These are phyloP conservation scores for Catharus bicknelli DNA, from an alignment of 2,113 vertebrate species.

Conservation along the genomic window DNA sequence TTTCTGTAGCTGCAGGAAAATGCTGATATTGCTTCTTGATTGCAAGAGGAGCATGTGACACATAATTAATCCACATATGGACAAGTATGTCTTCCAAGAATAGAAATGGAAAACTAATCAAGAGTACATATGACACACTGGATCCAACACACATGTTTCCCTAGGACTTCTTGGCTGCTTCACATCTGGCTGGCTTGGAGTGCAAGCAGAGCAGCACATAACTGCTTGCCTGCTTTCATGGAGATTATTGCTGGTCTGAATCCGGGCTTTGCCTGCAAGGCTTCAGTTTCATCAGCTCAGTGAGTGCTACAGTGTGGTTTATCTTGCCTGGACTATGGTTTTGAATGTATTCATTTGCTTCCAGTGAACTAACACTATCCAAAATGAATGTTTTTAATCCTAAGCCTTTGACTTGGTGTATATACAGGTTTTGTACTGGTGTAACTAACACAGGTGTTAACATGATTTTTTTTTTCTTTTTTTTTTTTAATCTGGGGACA, in stretches of 20 bases:
- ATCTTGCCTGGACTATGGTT: neutral
- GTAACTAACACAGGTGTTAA: neutral
- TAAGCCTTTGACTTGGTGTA: neutral
- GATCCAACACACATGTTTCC: neutral
- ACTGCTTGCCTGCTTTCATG: neutral
- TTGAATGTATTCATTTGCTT: neutral
- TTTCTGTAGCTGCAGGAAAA: constrained; percentile 14
- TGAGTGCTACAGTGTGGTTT: neutral
- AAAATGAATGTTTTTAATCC: neutral
- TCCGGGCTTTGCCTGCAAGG: neutral
- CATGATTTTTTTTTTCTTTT: neutral
- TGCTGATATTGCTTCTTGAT: neutral
- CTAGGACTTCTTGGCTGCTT: constrained; percentile 4
- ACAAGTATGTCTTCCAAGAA: neutral
- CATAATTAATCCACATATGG: constrained; percentile 26
- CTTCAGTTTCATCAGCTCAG: constrained; percentile 2
- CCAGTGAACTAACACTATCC: neutral
- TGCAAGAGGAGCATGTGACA: neutral
- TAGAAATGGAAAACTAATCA: constrained; percentile 34
- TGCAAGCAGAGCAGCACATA: neutral
- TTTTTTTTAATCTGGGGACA: neutral
- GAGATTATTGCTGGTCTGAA: neutral
- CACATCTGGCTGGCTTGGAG: constrained; percentile 20
- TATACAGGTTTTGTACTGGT: neutral
- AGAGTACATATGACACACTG: neutral